Evolutionary conservation across 2,797 vertebrate species (phyloP).

Genomic region (Tapera naevia): DNA sequence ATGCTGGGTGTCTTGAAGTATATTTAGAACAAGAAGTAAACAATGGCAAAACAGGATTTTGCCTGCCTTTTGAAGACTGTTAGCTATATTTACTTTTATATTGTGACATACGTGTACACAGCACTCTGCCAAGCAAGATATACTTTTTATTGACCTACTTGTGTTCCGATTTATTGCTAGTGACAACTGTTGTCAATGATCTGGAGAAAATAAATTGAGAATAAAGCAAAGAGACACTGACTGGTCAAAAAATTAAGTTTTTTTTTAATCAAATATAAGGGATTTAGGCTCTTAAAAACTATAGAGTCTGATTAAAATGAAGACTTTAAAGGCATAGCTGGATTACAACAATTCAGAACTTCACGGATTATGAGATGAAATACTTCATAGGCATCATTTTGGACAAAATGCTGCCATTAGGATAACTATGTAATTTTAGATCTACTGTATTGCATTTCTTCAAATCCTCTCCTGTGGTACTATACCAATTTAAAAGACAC

Average conservation of each 20-base stretch:
- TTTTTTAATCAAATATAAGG: constrained; percentile 38
- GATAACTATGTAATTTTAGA: constrained; percentile 36
- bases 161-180: constrained; percentile 51
- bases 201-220: constrained; percentile 47
- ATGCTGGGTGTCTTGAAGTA: background rate
- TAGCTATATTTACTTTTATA: background rate
- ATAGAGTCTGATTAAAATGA: constrained; percentile 50
- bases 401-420: constrained; percentile 36
- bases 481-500: background rate
- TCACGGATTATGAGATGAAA: constrained; percentile 49
- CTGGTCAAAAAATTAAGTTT: constrained; percentile 17
- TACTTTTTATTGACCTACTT: constrained; percentile 59
- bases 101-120: background rate
- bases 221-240: constrained; percentile 6
- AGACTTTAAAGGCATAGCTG: constrained; percentile 31
- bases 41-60: background rate
- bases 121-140: constrained; percentile 20
- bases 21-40: background rate
- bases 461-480: constrained; percentile 7
- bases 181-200: constrained; percentile 56
- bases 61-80: background rate
- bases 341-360: constrained; percentile 47
- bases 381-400: constrained; percentile 22
- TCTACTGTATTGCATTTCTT: background rate
- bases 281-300: constrained; percentile 37